phyloP scores from a whole-genome alignment of 1,140 invertebrate species.

The Anthonomus grandis region DNA sequence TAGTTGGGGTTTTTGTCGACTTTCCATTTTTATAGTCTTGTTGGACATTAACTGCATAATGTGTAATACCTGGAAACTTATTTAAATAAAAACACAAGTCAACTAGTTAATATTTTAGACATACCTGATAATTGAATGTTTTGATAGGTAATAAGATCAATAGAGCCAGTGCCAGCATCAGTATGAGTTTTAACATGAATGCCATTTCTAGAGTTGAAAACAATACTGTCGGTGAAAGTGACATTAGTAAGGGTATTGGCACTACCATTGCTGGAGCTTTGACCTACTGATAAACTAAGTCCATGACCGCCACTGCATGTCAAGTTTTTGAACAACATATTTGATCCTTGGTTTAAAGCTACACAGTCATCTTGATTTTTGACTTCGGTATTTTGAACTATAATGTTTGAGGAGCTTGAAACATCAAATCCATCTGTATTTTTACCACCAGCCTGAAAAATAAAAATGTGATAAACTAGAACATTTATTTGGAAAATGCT shows the following conservation, averaged over 20 bases:
- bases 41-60: conserved; percentile 10
- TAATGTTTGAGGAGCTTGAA: background rate
- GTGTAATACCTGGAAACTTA: conserved; percentile 7
- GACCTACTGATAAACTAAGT: conserved; percentile 7
- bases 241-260: conserved; percentile 12
- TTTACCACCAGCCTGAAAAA: background rate
- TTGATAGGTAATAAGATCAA: conserved; percentile 2
- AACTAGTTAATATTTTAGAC: too few relatives aligned
- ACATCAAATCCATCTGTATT: conserved; percentile 15
- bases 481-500: background rate
- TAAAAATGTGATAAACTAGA: too few relatives aligned
- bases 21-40: conserved; percentile 13
- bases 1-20: background rate
- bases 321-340: conserved; percentile 2
- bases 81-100: background rate
- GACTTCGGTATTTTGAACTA: conserved; percentile 4
- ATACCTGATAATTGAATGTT: conserved; percentile 15
- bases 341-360: conserved; percentile 8
- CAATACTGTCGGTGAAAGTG: conserved; percentile 7
- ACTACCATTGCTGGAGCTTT: background rate
- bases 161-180: background rate
- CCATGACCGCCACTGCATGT: conserved; percentile 13
- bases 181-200: conserved; percentile 16
- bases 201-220: conserved; percentile 8
- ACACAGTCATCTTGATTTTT: conserved; percentile 19